Evolutionary conservation across 2,888 invertebrate species (phyloP).

Genomic region (Sturmia bella): DNA sequence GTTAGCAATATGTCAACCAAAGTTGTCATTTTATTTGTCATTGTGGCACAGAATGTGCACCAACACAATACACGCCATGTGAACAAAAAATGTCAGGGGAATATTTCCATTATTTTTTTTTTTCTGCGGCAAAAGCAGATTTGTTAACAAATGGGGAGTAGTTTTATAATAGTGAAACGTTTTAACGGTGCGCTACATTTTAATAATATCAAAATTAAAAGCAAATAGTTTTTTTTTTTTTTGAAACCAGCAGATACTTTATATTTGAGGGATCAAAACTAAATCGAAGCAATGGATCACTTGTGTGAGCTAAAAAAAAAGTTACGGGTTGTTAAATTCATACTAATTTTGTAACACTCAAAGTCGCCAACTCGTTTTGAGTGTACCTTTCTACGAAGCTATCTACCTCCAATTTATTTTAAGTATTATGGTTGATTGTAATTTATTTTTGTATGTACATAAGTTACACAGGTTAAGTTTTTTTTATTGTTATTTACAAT

Average conservation of each 20-base stretch:
- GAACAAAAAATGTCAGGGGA: constrained; percentile 39
- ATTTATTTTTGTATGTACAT: no score
- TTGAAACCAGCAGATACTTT: background rate
- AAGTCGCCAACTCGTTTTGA: no score
- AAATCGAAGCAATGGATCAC: no score
- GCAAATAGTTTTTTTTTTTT: background rate
- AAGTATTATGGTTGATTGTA: no score
- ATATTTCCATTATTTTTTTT: constrained; percentile 11
- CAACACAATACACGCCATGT: constrained; percentile 10
- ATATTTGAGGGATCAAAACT: no score
- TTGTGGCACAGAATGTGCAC: constrained; percentile 30
- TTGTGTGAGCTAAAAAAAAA: no score
- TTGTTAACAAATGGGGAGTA: constrained; percentile 47
- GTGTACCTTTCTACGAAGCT: no score
- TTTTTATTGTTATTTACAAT: no score
- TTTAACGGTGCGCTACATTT: constrained; percentile 6
- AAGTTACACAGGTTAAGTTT: no score
- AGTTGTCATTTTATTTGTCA: constrained; percentile 69
- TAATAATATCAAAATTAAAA: background rate
- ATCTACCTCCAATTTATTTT: no score
- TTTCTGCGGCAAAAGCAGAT: background rate
- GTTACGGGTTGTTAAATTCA: no score
- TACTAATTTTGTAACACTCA: no score
- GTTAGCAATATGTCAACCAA: constrained; percentile 71
- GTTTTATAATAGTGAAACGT: constrained; percentile 31